phyloP scores from a whole-genome alignment of 1,140 invertebrate genomes.

The Lasioglossum baleicum region DNA sequence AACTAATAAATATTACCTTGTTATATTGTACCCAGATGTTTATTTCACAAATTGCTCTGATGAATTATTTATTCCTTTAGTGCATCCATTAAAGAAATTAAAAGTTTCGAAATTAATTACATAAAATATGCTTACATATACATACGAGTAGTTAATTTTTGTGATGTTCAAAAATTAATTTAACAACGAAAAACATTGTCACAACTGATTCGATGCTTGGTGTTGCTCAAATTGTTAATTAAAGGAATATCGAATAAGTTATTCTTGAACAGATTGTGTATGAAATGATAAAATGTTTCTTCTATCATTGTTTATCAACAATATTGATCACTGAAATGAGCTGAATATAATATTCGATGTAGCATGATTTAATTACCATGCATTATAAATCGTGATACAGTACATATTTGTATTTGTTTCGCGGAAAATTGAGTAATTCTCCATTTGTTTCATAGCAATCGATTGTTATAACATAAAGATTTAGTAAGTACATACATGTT shows the following conservation, averaged over 20 bases:
- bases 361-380: too few relatives aligned
- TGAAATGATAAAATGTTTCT: too few relatives aligned
- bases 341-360: too few relatives aligned
- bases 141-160: too few relatives aligned
- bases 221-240: neutral
- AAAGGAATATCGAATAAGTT: neutral
- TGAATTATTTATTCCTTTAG: neutral
- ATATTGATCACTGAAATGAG: too few relatives aligned
- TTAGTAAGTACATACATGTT: too few relatives aligned
- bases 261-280: too few relatives aligned
- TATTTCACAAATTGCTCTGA: neutral
- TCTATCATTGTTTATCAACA: too few relatives aligned
- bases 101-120: neutral
- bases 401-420: neutral
- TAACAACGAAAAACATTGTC: neutral
- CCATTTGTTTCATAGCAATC: neutral
- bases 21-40: neutral
- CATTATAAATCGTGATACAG: too few relatives aligned
- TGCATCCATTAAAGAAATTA: neutral
- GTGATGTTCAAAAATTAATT: too few relatives aligned
- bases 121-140: neutral
- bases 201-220: neutral
- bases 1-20: conserved; percentile 1
- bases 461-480: too few relatives aligned
- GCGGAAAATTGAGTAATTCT: neutral